A percentile compares a stretch with the other conserved stretches of the same genome.
Conservation (phyloP, 2,888 invertebrate species). For the Campoplex nolae region DNA sequence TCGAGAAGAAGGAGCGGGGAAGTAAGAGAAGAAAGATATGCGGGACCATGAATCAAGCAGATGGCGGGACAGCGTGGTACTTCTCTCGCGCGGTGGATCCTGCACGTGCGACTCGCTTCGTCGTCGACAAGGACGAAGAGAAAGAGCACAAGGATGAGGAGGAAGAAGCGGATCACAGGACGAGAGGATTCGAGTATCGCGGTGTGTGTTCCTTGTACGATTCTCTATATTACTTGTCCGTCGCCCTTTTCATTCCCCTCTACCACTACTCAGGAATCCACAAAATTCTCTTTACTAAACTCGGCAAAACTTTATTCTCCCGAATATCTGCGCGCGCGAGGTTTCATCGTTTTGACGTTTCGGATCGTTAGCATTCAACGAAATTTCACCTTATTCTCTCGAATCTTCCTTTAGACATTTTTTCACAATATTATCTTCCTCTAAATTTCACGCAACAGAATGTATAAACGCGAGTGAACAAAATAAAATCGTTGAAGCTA, state of each 20-base stretch:
- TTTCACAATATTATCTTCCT: not conserved
- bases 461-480: not conserved
- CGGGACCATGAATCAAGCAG: constrained; percentile 71
- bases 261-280: constrained; percentile 53
- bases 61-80: constrained; percentile 71
- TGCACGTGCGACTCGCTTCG: constrained; percentile 53
- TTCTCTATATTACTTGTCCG: constrained; percentile 14
- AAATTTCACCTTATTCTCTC: not conserved
- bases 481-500: not conserved
- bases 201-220: constrained; percentile 32
- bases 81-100: constrained; percentile 51
- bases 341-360: constrained; percentile 5
- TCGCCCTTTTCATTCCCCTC: constrained; percentile 1
- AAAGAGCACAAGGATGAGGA: constrained; percentile 1
- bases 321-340: constrained; percentile 45
- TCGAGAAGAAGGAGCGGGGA: constrained; percentile 5
- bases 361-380: not conserved
- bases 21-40: constrained; percentile 66
- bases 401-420: not conserved
- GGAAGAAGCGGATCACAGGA: constrained; percentile 28
- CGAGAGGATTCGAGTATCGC: constrained; percentile 27
- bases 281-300: constrained; percentile 58
- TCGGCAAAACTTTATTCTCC: constrained; percentile 6
- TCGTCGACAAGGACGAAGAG: constrained; percentile 57
- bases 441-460: not conserved